Conservation (phyloP, 2,113 vertebrate genomes). For the Erythrocercus mccallii region DNA sequence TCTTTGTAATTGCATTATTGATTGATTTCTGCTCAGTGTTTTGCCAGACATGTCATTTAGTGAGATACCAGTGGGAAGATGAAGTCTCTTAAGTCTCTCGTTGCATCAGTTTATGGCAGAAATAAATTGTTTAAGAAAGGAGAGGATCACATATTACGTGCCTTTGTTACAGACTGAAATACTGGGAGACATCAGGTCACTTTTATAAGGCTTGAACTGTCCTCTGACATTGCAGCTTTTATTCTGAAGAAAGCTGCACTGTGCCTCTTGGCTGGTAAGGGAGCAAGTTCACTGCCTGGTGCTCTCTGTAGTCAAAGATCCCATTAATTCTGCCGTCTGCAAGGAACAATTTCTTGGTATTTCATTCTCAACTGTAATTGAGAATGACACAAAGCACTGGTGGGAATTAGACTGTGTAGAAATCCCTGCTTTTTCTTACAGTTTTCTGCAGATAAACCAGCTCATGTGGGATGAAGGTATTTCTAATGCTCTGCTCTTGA, state of each 20-base stretch:
- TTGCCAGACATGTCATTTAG: not conserved
- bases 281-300: conserved; percentile 34
- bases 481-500: not conserved
- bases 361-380: conserved; percentile 49
- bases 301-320: conserved; percentile 49
- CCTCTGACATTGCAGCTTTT: conserved; percentile 37
- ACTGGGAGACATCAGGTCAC: conserved; percentile 3
- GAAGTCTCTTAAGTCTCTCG: not conserved
- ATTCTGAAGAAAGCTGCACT: conserved; percentile 43
- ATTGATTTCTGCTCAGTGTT: not conserved
- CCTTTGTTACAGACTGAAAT: not conserved
- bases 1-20: not conserved
- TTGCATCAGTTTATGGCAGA: not conserved
- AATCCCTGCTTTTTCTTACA: not conserved
- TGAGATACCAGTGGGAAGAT: not conserved
- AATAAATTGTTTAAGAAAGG: conserved; percentile 8
- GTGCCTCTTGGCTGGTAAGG: conserved; percentile 44
- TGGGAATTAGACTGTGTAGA: conserved; percentile 25
- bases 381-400: conserved; percentile 43
- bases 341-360: conserved; percentile 33
- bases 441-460: conserved; percentile 8
- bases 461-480: conserved; percentile 9
- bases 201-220: conserved; percentile 29
- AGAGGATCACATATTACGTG: not conserved
- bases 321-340: conserved; percentile 37